phyloP scores from a whole-genome alignment of 2,797 vertebrate genomes.

The Mormyrops boulengeri region DNA sequence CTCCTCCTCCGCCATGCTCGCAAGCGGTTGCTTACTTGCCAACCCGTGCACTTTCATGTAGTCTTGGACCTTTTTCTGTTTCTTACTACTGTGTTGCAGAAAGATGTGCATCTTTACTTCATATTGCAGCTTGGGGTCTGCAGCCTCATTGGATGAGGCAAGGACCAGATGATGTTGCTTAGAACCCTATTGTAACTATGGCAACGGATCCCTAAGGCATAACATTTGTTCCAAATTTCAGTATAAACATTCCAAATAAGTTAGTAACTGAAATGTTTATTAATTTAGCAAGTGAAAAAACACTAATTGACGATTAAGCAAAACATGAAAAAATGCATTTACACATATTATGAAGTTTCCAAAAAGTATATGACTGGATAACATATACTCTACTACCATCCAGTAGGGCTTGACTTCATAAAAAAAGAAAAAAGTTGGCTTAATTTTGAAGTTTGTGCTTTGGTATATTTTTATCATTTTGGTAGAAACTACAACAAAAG shows the following conservation, averaged over 20 bases:
- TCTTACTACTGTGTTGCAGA: constrained; percentile 78
- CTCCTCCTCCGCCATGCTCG: constrained; percentile 80
- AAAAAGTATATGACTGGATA: background rate
- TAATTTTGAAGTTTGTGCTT: background rate
- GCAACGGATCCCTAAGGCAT: constrained; percentile 88
- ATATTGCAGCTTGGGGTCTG: constrained; percentile 80
- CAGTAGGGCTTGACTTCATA: background rate
- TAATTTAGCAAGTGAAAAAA: constrained; percentile 32
- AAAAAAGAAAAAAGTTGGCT: constrained; percentile 7
- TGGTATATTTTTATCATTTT: constrained; percentile 16
- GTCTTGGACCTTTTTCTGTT: constrained; percentile 74
- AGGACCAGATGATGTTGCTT: constrained; percentile 90
- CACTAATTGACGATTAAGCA: constrained; percentile 26
- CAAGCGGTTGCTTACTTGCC: constrained; percentile 64
- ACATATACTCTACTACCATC: background rate
- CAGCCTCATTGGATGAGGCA: constrained; percentile 85
- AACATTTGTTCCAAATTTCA: constrained; percentile 76
- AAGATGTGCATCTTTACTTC: constrained; percentile 91
- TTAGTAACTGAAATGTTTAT: constrained; percentile 26
- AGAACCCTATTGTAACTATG: constrained; percentile 89
- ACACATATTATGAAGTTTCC: constrained; percentile 24
- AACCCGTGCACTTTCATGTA: constrained; percentile 69
- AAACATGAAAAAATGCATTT: constrained; percentile 23
- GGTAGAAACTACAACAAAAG: constrained; percentile 26
- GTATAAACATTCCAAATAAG: constrained; percentile 55